Base-by-base conservation (phyloP, 2,888 invertebrate species). In the Ephialtes manifestator region DNA sequence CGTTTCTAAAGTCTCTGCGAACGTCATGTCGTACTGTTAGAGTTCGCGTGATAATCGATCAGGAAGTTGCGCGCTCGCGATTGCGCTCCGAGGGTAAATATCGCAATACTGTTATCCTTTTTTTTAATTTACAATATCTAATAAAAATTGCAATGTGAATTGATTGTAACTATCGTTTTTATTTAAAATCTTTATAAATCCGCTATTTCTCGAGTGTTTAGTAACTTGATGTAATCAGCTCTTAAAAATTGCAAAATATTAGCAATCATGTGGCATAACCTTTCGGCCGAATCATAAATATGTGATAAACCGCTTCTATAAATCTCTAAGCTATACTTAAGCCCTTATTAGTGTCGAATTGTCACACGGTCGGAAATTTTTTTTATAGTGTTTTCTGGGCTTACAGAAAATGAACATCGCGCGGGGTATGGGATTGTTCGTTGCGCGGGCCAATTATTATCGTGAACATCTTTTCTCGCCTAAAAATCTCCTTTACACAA, bases 381-480 rank as follows among this genome's bases (percentile, higher is more conserved):
- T 5, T n/a, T 10, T 8, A 35, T 5, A 31, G 1, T 15, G 28
- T 53, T 39, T n/a, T 76, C 1, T 77, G n/a, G 31, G 58, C 13
- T 88, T 88, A 81, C 84, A 89, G 89, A 90, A 77, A 86, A 92
- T 91, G 91, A 91, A 84, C 75, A 53, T 89, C 15, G 53, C 86
- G 1, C 90, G 86, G 83, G 87, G 89, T 24, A 60, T 92, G 20
- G 68, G 85, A 28, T 39, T 84, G 15, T 63, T 89, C 4, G 46
- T 89, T 4, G 82, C 76, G 4, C 89, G 85, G 84, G 43, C 89
- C 35, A 86, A 80, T 76, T 31, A 82, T 8, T 13, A 90, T 0
- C 93, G 88, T 72, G 90, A 92, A 28, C 87, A 87, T 51, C 85
- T 93, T 78, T 93, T 93, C 83, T 91, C 92, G 2, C 79, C 88